A percentile compares a stretch with the other conserved stretches of the same genome.
These are phyloP conservation scores for Phoenicopterus ruber DNA, from an alignment of 2,113 vertebrate genomes.

Conservation along the genomic window DNA sequence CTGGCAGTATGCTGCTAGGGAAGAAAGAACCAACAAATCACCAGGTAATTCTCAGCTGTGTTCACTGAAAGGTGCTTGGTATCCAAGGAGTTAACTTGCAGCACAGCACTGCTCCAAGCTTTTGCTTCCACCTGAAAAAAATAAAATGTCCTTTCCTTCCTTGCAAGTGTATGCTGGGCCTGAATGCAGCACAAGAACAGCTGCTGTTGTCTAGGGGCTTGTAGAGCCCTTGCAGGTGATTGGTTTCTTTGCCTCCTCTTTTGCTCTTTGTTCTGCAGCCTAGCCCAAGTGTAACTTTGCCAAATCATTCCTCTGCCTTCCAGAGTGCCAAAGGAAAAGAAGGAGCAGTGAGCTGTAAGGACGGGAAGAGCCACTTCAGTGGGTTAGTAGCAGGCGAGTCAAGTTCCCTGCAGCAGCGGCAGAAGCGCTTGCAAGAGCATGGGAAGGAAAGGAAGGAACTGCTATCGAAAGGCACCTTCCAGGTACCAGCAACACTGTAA, in stretches of 20 bases:
- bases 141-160: background rate
- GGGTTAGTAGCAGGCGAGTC: conserved; percentile 63
- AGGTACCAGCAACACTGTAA: conserved; percentile 69
- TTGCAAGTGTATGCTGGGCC: background rate
- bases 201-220: background rate
- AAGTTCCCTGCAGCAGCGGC: conserved; percentile 73
- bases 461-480: conserved; percentile 78
- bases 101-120: background rate
- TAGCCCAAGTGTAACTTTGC: background rate
- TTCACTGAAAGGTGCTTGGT: background rate
- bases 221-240: background rate
- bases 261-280: background rate
- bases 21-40: conserved; percentile 79
- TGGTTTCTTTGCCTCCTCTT: background rate
- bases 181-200: background rate
- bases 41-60: conserved; percentile 74
- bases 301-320: conserved; percentile 12
- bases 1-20: conserved; percentile 35
- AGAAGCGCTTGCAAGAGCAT: conserved; percentile 87
- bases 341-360: conserved; percentile 62
- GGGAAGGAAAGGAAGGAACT: conserved; percentile 94
- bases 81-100: background rate
- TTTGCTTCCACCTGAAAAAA: background rate
- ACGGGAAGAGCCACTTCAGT: conserved; percentile 71
- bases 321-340: conserved; percentile 86